phyloP scores from a whole-genome alignment of 2,888 invertebrate species.

The Drosophila niveifrons region DNA sequence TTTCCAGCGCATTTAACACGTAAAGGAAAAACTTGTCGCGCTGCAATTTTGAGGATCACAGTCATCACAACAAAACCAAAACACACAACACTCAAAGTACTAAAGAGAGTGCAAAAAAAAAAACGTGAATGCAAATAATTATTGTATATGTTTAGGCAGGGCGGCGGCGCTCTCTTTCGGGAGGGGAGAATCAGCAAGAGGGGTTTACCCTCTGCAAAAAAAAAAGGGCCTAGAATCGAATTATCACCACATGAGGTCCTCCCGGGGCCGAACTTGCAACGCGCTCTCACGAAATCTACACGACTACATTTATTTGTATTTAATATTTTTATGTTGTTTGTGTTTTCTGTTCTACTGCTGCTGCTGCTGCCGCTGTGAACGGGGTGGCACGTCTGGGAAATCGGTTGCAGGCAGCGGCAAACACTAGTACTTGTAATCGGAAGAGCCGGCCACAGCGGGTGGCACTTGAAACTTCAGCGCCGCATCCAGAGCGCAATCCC shows the following conservation, averaged over 20 bases:
- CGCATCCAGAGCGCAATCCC: conserved; percentile 47
- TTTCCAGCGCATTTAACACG: conserved; percentile 72
- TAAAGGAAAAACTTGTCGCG: conserved; percentile 42
- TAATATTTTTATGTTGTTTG: conserved; percentile 1
- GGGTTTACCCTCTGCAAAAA: too few relatives aligned
- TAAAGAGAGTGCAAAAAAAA: neutral
- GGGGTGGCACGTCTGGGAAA: conserved; percentile 73
- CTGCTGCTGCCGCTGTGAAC: conserved; percentile 18
- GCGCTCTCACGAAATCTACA: conserved; percentile 65
- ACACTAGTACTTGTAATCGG: conserved; percentile 68
- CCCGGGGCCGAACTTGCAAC: conserved; percentile 6
- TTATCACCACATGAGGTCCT: conserved; percentile 71
- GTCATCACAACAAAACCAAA: conserved; percentile 64
- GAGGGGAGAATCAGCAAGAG: conserved; percentile 8
- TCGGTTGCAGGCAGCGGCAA: conserved; percentile 46
- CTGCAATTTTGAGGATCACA: conserved; percentile 24
- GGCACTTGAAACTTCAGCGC: conserved; percentile 68
- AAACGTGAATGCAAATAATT: conserved; percentile 72
- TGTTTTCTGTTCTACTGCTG: neutral
- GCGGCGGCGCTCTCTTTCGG: conserved; percentile 5
- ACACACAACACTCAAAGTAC: conserved; percentile 37
- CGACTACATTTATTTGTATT: conserved; percentile 11
- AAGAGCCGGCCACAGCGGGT: conserved; percentile 76
- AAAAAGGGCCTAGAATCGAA: conserved; percentile 70
- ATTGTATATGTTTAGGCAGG: conserved; percentile 73